These are phyloP conservation scores for Platalea minor DNA, from an alignment of 2,797 vertebrate genomes.

Conservation along the genomic window DNA sequence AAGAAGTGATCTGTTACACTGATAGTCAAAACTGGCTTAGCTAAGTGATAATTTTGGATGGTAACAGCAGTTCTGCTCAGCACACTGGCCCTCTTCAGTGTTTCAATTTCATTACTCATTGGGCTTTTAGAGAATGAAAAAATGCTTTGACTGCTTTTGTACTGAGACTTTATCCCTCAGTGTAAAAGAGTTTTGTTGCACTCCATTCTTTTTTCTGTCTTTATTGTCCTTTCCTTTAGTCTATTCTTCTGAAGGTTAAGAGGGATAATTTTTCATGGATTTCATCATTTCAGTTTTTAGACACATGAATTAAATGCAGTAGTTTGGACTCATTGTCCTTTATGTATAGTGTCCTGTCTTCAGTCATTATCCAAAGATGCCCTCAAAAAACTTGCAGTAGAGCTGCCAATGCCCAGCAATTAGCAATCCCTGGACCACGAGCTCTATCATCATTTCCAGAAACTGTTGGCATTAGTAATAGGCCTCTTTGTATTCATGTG, in stretches of 20 bases:
- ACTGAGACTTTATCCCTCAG: background rate
- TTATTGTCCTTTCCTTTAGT: background rate
- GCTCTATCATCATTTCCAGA: constrained; percentile 1
- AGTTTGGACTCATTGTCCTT: background rate
- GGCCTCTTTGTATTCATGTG: background rate
- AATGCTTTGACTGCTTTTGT: constrained; percentile 3
- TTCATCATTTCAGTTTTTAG: background rate
- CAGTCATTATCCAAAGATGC: background rate
- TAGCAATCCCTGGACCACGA: background rate
- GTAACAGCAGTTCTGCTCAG: background rate
- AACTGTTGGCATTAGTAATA: background rate
- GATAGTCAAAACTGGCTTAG: background rate
- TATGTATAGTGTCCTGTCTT: background rate
- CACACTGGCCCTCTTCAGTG: background rate
- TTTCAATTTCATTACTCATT: background rate
- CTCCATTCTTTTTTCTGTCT: background rate
- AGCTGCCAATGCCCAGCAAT: constrained; percentile 8
- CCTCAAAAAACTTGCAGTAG: background rate
- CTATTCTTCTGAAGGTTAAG: background rate
- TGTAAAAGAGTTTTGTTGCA: background rate
- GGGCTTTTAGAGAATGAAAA: background rate
- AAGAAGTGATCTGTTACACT: background rate
- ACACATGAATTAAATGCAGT: background rate
- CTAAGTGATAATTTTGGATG: background rate
- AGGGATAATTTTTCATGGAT: constrained; percentile 24